phyloP scores from a whole-genome alignment of 2,113 vertebrate species.

The Ophiodon elongatus region DNA sequence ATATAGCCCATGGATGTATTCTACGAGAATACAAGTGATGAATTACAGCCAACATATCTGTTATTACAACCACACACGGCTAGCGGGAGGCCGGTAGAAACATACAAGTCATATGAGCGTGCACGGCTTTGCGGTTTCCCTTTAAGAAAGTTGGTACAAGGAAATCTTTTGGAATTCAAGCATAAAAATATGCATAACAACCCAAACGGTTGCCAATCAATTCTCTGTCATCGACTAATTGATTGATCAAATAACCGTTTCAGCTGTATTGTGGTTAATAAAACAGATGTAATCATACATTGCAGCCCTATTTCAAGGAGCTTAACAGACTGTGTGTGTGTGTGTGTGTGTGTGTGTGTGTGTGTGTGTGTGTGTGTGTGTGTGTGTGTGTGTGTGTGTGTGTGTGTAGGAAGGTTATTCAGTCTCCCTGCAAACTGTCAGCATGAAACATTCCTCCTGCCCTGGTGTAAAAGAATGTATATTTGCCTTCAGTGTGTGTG shows the following conservation, averaged over 20 bases:
- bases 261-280: neutral
- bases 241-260: neutral
- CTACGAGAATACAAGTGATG: neutral
- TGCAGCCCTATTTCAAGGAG: neutral
- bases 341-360: no score
- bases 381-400: neutral
- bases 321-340: neutral
- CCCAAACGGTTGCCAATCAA: neutral
- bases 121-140: no score
- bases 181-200: neutral
- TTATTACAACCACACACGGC: neutral
- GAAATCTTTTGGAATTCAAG: neutral
- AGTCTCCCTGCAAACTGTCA: constrained; percentile 35
- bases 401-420: neutral
- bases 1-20: neutral
- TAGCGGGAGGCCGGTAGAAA: neutral
- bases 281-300: neutral
- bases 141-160: neutral
- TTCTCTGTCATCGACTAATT: neutral
- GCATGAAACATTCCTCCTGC: constrained; percentile 58
- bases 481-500: constrained; percentile 55
- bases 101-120: no score
- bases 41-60: neutral
- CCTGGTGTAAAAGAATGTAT: constrained; percentile 57
- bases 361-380: no score